Evolutionary conservation across 1,140 invertebrate genomes (phyloP).

Genomic region (Ceratosolen solmsi): DNA sequence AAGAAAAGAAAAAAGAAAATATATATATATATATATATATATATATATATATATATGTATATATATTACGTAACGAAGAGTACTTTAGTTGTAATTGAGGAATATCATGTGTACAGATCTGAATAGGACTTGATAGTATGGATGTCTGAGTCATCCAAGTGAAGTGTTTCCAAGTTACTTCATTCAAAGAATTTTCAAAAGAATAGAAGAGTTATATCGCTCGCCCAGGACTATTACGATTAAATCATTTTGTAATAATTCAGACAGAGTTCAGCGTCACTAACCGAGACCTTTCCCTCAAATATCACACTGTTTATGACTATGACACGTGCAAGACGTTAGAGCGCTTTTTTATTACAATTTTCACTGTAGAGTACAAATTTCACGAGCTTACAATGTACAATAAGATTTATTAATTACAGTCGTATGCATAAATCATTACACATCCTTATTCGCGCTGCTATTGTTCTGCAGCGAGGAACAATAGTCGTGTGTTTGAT

Average conservation of each 20-base stretch:
- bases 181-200: too few relatives aligned
- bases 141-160: background rate
- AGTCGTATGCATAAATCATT: background rate
- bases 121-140: background rate
- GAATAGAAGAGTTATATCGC: background rate
- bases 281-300: background rate
- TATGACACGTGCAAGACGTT: background rate
- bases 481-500: background rate
- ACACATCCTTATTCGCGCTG: background rate
- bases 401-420: constrained; percentile 18
- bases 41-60: too few relatives aligned
- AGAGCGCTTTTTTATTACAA: background rate
- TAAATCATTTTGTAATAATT: background rate
- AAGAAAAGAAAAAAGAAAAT: too few relatives aligned
- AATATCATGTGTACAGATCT: background rate
- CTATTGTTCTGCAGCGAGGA: background rate
- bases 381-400: constrained; percentile 6
- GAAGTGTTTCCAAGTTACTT: too few relatives aligned
- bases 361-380: background rate
- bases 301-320: background rate
- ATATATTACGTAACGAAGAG: background rate
- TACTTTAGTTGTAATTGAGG: background rate
- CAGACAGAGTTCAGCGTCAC: background rate
- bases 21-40: too few relatives aligned
- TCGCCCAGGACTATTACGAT: background rate